phyloP scores from a whole-genome alignment of 2,888 invertebrate species.

The Lasioglossum morio region DNA sequence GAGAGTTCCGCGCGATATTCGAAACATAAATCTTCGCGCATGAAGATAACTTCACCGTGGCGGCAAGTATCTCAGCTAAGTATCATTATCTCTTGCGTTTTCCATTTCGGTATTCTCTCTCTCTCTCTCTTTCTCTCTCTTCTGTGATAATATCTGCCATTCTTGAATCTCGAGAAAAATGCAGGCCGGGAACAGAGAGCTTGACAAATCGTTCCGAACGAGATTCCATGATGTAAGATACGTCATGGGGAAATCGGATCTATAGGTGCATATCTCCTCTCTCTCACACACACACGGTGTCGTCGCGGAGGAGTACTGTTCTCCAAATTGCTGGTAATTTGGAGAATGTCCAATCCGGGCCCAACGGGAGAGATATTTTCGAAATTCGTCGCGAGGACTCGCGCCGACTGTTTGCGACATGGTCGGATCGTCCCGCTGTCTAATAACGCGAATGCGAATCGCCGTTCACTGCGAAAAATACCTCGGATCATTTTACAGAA shows the following conservation, averaged over 20 bases:
- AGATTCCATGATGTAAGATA: slow-evolving; percentile 33
- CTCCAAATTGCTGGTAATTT: slow-evolving; percentile 44
- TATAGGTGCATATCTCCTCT: slow-evolving; percentile 27
- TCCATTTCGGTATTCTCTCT: not conserved
- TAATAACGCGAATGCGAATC: not conserved
- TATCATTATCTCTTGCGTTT: not conserved
- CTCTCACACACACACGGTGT: slow-evolving; percentile 33
- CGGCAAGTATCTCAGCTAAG: not conserved
- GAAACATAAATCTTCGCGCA: not conserved
- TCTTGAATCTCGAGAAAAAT: slow-evolving; percentile 13
- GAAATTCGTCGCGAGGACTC: not conserved
- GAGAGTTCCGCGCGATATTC: slow-evolving; percentile 1
- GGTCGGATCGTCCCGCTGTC: too few species aligned
- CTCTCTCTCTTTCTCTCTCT: not conserved
- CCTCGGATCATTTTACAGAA: not conserved
- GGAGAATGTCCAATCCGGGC: slow-evolving; percentile 25
- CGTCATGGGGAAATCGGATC: slow-evolving; percentile 37
- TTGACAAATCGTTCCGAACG: slow-evolving; percentile 41
- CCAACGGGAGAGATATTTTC: slow-evolving; percentile 22
- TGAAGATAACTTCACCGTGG: slow-evolving; percentile 7
- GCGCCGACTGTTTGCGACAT: not conserved
- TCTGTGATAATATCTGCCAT: not conserved
- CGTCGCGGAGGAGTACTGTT: slow-evolving; percentile 16
- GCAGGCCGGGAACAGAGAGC: not conserved
- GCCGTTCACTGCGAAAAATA: not conserved